phyloP scores from a whole-genome alignment of 2,113 vertebrate genomes.

The Syngnathus scovelli region DNA sequence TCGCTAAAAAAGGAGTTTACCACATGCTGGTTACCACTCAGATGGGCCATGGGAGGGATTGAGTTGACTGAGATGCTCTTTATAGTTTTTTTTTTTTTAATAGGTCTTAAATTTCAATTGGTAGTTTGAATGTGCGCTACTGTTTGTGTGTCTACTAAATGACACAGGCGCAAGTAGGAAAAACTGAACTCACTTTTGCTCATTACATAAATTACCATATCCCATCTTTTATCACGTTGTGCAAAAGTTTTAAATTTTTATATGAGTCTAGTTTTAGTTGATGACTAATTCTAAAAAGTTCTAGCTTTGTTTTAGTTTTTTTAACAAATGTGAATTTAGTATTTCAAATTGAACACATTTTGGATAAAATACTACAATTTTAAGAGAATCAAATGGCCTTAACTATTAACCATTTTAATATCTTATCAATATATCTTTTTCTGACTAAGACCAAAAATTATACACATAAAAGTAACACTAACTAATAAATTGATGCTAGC shows the following conservation, averaged over 20 bases:
- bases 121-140: neutral
- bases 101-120: neutral
- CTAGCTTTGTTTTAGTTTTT: neutral
- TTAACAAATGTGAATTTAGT: neutral
- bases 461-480: too few species aligned
- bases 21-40: constrained; percentile 81
- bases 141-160: neutral
- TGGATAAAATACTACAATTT: neutral
- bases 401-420: neutral
- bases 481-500: too few species aligned
- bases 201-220: neutral
- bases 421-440: neutral
- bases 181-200: neutral
- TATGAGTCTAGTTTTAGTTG: neutral
- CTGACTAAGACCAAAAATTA: neutral
- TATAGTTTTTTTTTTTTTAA: neutral
- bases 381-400: neutral
- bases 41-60: constrained; percentile 33
- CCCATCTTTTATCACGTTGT: neutral
- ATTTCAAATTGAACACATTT: neutral
- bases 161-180: neutral
- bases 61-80: too few species aligned
- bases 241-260: neutral
- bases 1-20: constrained; percentile 80
- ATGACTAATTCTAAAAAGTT: too few species aligned